Base-by-base conservation (phyloP, 1,140 invertebrate genomes). In the Trachymyrmex septentrionalis region DNA sequence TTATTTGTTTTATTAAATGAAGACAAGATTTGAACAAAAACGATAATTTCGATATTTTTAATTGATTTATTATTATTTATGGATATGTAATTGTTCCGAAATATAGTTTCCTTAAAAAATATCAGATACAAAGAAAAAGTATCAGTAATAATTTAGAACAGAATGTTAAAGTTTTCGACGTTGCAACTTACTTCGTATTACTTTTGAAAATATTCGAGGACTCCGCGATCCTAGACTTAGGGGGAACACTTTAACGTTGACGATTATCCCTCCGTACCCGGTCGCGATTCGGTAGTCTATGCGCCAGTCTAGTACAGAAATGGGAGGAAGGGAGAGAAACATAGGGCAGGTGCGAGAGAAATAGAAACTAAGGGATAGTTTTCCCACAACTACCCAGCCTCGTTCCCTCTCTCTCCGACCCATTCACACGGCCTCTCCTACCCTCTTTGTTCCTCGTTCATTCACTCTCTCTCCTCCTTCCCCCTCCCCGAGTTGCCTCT, bases 311-410 rank as follows among this genome's bases (percentile, higher is more conserved):
- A 9, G 27, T 6, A 53, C 14, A 55, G 44, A 14, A 59, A n/a
- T 57, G 21, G 77, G 4, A 63, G 24, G 50, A 24, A 53, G 59
- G 30, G 63, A 57, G 67, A 71, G 67, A 24, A 24, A 55, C n/a
- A 27, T 87, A 57, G 57, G 53, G 14, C 50, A 76, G 48, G 71
- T 78, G 76, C 61, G 76, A 78, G 76, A 66, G 64, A 81, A 71
- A 81, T 21, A 55, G 30, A 81, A 53, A 27, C 64, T 24, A 30
- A 55, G 59, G 59, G 85, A 78, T 64, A 63, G 80, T 81, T 81
- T 86, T 89, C 80, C 77, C 86, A 80, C 91, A 92, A 91, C 30
- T 53, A 2, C 2, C 34, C 48, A n/a, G 19, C 16, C 19, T 57
- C 30, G 88, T 69, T 55, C 30, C 27, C 48, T 66, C 73, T 84